These are phyloP conservation scores for Danio choprae DNA, from an alignment of 2,797 vertebrate genomes.

Conservation along the genomic window DNA sequence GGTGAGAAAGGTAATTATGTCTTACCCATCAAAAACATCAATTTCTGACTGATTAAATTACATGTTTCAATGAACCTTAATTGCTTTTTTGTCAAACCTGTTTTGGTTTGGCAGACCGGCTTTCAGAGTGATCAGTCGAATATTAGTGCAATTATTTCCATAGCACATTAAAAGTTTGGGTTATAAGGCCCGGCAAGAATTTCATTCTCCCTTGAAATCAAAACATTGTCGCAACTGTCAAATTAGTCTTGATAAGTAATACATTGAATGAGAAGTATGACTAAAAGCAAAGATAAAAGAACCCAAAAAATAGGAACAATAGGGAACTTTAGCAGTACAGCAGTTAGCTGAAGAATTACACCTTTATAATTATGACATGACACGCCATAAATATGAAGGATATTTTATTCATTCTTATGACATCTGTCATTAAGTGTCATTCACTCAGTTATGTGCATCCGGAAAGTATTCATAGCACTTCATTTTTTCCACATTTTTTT, in stretches of 20 bases:
- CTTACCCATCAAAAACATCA: slow-evolving; percentile 79
- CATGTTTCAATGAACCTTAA: slow-evolving; percentile 89
- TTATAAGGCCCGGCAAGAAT: slow-evolving; percentile 61
- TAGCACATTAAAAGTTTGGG: slow-evolving; percentile 43
- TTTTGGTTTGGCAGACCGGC: slow-evolving; percentile 81
- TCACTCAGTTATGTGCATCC: too few relatives aligned
- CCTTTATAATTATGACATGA: too few relatives aligned
- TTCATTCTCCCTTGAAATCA: slow-evolving; percentile 62
- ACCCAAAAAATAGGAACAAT: slow-evolving; percentile 34
- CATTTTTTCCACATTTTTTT: too few relatives aligned
- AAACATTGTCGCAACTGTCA: slow-evolving; percentile 54
- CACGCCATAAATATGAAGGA: too few relatives aligned
- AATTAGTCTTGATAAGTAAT: slow-evolving; percentile 60
- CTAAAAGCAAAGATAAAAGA: slow-evolving; percentile 43
- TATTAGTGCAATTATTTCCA: slow-evolving; percentile 53
- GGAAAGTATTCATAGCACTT: too few relatives aligned
- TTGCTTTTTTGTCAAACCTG: slow-evolving; percentile 83
- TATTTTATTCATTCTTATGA: too few relatives aligned
- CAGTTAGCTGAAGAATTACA: too few relatives aligned
- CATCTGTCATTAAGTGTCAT: too few relatives aligned
- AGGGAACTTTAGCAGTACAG: not conserved
- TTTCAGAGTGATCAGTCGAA: slow-evolving; percentile 75
- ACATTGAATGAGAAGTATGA: slow-evolving; percentile 54
- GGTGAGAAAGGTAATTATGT: slow-evolving; percentile 56
- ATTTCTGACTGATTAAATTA: slow-evolving; percentile 85